These are phyloP conservation scores for Capra hircus DNA, from an alignment of 2,113 vertebrate species.

Conservation along the genomic window DNA sequence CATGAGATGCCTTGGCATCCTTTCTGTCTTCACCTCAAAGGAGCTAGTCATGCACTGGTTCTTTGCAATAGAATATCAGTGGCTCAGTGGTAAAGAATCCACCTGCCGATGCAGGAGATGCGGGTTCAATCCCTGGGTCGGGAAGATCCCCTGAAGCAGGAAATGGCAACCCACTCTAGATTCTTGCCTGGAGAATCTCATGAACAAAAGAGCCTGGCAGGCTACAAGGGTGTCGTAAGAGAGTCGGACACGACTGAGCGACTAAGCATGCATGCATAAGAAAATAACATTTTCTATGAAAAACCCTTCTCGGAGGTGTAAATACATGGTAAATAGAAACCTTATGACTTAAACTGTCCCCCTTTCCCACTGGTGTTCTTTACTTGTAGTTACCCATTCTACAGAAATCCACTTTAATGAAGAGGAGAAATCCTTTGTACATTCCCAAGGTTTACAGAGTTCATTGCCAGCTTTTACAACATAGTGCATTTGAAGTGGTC, in stretches of 20 bases:
- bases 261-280: background rate
- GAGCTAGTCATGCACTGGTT: background rate
- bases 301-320: background rate
- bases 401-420: conserved; percentile 33
- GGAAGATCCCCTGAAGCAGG: background rate
- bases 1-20: background rate
- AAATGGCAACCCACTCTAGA: background rate
- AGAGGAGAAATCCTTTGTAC: conserved; percentile 1
- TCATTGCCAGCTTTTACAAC: conserved; percentile 37
- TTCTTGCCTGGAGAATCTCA: background rate
- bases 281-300: background rate
- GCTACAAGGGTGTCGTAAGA: background rate
- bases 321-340: background rate
- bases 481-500: conserved; percentile 53
- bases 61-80: background rate
- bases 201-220: background rate
- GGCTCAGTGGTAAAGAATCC: background rate
- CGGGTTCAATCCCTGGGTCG: background rate
- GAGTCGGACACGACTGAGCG: background rate
- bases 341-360: background rate
- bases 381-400: conserved; percentile 10
- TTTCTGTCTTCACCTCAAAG: background rate
- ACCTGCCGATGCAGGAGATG: background rate
- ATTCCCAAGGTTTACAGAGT: conserved; percentile 1
- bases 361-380: background rate